Conservation (phyloP, 2,888 invertebrate species). For the Caradrina clavipalpis region DNA sequence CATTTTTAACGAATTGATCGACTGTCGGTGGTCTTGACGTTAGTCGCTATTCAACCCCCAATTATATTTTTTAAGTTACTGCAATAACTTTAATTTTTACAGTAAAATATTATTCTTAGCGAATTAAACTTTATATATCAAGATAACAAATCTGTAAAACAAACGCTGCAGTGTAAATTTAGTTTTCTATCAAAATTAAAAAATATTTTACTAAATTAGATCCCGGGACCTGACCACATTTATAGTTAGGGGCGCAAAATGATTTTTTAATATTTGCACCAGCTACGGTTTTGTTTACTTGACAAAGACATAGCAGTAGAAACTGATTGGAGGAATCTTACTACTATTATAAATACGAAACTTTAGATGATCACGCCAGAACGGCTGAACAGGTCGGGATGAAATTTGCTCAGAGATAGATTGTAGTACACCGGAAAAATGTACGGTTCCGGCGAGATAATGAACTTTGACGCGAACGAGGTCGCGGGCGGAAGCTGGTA, state of each 20-base stretch:
- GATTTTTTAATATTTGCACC: not conserved
- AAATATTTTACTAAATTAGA: not conserved
- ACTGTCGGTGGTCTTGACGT: too few species aligned
- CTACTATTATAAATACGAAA: too few species aligned
- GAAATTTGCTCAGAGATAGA: too few species aligned
- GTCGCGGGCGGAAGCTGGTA: too few species aligned
- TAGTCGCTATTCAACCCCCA: too few species aligned
- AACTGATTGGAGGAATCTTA: not conserved
- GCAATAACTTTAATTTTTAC: constrained; percentile 25
- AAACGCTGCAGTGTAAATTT: not conserved
- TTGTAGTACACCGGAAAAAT: too few species aligned
- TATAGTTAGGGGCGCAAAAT: not conserved
- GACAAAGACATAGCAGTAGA: not conserved
- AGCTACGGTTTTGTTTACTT: not conserved
- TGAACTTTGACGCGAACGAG: too few species aligned
- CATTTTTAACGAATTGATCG: too few species aligned
- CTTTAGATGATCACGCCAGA: too few species aligned
- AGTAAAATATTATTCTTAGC: not conserved
- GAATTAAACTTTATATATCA: not conserved
- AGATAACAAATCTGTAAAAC: not conserved
- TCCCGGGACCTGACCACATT: not conserved
- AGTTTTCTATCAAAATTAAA: constrained; percentile 13
- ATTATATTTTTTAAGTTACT: too few species aligned
- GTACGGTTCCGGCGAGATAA: too few species aligned
- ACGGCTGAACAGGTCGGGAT: too few species aligned